Evolutionary conservation across 2,888 invertebrate genomes (phyloP).

Genomic region (Microplitis deprimator): DNA sequence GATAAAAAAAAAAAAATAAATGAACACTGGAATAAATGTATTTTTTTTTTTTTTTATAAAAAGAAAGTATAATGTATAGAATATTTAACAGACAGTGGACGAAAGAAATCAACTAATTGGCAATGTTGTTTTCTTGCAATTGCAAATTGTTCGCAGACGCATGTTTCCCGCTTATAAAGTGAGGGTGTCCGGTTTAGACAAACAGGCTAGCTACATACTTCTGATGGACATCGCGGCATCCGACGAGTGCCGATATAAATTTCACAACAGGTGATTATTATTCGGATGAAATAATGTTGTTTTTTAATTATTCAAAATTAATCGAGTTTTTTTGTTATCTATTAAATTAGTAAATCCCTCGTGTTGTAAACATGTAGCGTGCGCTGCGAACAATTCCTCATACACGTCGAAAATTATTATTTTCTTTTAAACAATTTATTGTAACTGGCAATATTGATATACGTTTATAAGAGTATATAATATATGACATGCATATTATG

Average conservation of each 20-base stretch:
- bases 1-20: not conserved
- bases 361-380: constrained; percentile 58
- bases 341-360: constrained; percentile 34
- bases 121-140: constrained; percentile 63
- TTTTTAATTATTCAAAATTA: constrained; percentile 39
- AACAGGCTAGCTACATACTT: constrained; percentile 97
- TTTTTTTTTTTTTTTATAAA: not conserved
- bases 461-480: not conserved
- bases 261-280: constrained; percentile 88
- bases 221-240: constrained; percentile 98
- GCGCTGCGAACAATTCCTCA: constrained; percentile 67
- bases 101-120: constrained; percentile 59
- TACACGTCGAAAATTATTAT: constrained; percentile 60
- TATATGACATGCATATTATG: not conserved
- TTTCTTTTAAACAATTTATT: constrained; percentile 9
- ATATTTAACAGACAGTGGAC: constrained; percentile 50
- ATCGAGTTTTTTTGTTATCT: not conserved
- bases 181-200: constrained; percentile 95
- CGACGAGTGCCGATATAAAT: constrained; percentile 96
- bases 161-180: constrained; percentile 99
- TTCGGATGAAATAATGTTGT: constrained; percentile 47
- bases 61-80: constrained; percentile 32
- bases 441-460: not conserved
- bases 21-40: not conserved
- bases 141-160: constrained; percentile 80